phyloP scores from a whole-genome alignment of 1,140 invertebrate genomes.

The Aphis gossypii region DNA sequence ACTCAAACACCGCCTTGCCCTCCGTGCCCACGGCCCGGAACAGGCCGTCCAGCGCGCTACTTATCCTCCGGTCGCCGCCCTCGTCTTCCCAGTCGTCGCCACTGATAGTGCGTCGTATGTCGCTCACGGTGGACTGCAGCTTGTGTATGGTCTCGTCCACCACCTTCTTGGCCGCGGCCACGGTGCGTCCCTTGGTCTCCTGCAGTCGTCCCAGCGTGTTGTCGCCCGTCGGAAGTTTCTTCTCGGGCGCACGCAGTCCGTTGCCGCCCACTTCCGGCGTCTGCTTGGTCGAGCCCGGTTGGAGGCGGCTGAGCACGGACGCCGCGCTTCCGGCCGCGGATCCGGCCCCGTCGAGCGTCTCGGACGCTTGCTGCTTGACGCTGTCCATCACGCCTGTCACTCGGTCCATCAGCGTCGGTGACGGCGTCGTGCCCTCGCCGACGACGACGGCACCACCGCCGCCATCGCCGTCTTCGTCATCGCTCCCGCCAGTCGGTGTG shows the following conservation, averaged over 20 bases:
- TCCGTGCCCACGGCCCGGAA: neutral
- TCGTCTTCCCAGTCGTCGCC: neutral
- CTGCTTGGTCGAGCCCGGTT: neutral
- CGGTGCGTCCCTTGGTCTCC: neutral
- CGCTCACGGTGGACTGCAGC: slow-evolving; percentile 15
- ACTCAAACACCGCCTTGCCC: slow-evolving; percentile 34
- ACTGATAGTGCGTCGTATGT: neutral
- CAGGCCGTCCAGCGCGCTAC: slow-evolving; percentile 14
- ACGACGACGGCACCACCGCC: neutral
- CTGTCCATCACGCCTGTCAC: neutral
- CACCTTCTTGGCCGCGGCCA: slow-evolving; percentile 24
- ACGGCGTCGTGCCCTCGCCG: neutral
- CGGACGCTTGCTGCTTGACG: slow-evolving; percentile 18
- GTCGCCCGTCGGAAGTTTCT: neutral
- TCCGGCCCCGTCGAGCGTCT: neutral
- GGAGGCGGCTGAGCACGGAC: neutral
- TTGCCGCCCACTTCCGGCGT: neutral
- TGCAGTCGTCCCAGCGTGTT: neutral
- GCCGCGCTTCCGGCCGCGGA: neutral
- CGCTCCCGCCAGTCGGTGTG: no score
- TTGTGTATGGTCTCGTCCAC: slow-evolving; percentile 36
- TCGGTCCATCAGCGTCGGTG: neutral
- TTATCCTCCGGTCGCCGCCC: neutral
- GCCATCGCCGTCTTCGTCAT: neutral
- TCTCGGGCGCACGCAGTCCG: neutral